Base-by-base conservation (phyloP, 1,140 invertebrate species). In the Scaptomyza hsui region DNA sequence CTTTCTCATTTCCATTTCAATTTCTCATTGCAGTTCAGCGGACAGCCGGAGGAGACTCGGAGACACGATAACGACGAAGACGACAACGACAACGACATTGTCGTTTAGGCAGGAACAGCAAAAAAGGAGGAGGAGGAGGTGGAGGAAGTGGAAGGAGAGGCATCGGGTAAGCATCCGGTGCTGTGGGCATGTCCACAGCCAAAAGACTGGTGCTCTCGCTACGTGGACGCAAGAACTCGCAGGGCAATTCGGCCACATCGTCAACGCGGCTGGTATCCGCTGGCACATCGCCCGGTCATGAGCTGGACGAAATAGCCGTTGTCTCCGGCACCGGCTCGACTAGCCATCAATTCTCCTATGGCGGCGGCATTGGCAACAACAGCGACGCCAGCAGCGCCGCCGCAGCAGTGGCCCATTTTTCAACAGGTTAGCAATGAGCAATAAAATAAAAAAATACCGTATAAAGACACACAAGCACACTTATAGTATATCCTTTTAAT, bases 231-330 rank as follows among this genome's bases (percentile, higher is more conserved):
- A 93, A 93, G 57, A 92, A 93, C 77, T 93, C 92, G 75, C 85
- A 91, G 72, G 81, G 89, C 59, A 89, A 89, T 78, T 91, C 80
- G 75, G 92, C 80, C 45, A 91, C 92, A 90, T 92, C 71, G 81
- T 93, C 83, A 78, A 92, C 82, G 72, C 92, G 81, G 78, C 91
- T 92, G 62, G 93, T 92, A 48, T 93, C 93, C 59, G 89, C 89
- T 64, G 89, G 85, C 75, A 92, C 92, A 61, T 94, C 94, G 75
- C 93, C 92, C 69, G 93, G 93, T 59, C 94, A 95, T 92, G 95
- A 96, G 79, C 92, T 96, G 47, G 95, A 96, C 75, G 95, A 96
- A 92, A 96, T 96, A 77, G 95, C 95, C 29, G 94, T 96, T 65
- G 95, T 96, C 47, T 94, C 93, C 18, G 93, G 93, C 65, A 94